Percentiles rank a stretch among this genome's conserved stretches.
Conservation (phyloP, 2,888 invertebrate genomes). For the Dynastes maya region DNA sequence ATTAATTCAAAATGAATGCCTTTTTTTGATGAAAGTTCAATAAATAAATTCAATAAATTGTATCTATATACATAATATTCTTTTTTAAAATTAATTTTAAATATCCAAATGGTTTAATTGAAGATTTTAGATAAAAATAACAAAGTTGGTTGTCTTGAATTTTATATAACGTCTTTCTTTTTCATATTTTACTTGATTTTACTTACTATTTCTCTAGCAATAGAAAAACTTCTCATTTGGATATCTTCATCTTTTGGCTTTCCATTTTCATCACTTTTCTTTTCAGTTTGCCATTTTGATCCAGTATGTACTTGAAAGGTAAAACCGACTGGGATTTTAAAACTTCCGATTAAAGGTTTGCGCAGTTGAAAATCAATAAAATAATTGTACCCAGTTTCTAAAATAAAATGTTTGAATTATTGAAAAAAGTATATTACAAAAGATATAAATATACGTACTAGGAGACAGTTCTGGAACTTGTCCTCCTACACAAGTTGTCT, state of each 20-base stretch:
- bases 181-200: background rate
- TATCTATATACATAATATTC: too few relatives aligned
- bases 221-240: conserved; percentile 64
- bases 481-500: background rate
- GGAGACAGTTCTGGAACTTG: background rate
- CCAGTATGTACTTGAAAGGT: conserved; percentile 63
- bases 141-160: too few relatives aligned
- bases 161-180: background rate
- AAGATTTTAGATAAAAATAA: too few relatives aligned
- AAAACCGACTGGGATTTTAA: conserved; percentile 72
- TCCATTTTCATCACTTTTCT: background rate
- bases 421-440: background rate
- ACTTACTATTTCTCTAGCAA: conserved; percentile 71
- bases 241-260: conserved; percentile 58
- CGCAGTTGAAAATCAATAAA: conserved; percentile 53
- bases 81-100: too few relatives aligned
- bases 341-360: conserved; percentile 67
- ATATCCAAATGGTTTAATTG: too few relatives aligned
- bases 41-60: too few relatives aligned
- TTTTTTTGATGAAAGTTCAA: too few relatives aligned
- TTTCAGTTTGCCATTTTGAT: background rate
- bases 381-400: conserved; percentile 13
- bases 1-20: too few relatives aligned
- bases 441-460: conserved; percentile 10
- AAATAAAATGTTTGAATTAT: background rate